Evolutionary conservation across 2,888 invertebrate genomes (phyloP), one percentile per base, ranked within the genome.

Genomic region (Elmis aenea): DNA sequence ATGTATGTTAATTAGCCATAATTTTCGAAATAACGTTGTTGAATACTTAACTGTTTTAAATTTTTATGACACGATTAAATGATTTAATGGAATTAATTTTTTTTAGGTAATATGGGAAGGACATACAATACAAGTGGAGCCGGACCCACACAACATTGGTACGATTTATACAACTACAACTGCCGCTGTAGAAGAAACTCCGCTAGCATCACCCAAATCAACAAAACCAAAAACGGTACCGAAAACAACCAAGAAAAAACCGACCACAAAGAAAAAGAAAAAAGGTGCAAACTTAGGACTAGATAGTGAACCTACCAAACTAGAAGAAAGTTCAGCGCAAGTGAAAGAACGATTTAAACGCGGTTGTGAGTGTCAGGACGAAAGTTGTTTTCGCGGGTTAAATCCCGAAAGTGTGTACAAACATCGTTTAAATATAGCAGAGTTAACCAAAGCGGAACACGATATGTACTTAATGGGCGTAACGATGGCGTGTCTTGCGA

Each of bases 401-500:
- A 82, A 81, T 59, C 77, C 85, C 1, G 85, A 85, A 53, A 79
- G 77, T 51, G 85, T 85, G 1, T 85, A 83, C 58, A 77, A 79
- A 28, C 85, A 86, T 61, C 71, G 85, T 49, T 67, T 85, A 20
- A 85, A 86, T 55, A 85, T 85, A 42, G 85, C 85, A 1, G 85
- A 86, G 62, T 61, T 85, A 39, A 85, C 85, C 1, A 85, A 85
- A 66, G 83, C 81, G 35, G 85, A 86, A 63, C 85, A 85, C 63
- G 85, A 85, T 62, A 85, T 86, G 85, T 86, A 86, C 59, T 68
- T 85, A 53, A 85, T 85, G 85, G 85, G 85, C n/a, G 81, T 86
- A 15, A 85, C 84, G 2, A 85, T 84, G 85, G 85, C 85, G 1
- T 84, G 84, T 52, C 68, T 85, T 47, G 81, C 83, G 1, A 84